Evolutionary conservation across 2,888 invertebrate species (phyloP), one percentile per base, ranked within the genome.

Genomic region (Nezara viridula): DNA sequence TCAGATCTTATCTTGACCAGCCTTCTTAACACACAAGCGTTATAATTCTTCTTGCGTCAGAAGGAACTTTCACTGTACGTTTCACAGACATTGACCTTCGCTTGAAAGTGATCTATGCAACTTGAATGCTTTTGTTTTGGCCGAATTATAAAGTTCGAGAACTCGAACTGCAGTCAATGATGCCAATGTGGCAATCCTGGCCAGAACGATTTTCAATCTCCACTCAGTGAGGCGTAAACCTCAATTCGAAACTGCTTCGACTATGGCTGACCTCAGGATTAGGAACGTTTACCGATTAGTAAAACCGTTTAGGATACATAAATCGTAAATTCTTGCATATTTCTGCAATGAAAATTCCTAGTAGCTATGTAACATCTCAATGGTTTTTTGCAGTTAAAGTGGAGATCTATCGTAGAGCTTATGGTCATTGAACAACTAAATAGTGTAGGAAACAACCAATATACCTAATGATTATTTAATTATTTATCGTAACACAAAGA

Each of bases 191-290:
- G 81, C 44, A 81, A 44, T 40, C n/a, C 44, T 24, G 40, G 0
- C 44, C 44, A n/a, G 44, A 44, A 81, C 44, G 81, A 81, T 44
- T 81, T 81, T 81, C 81, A 81, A 81, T 81, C 44, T 40, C 81
- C n/a, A n/a, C 7, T 12, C 81, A n/a, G 12, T 16, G 44, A 47
- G 16, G 81, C 44, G 44, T n/a, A 81, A 81, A 40, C 81, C 44
- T 40, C 44, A 81, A 40, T 81, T 44, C 81, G 44, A 40, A 24
- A 81, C 47, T 40, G 19, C 40, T 40, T 32, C 37, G 27, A n/a
- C 37, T 37, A 37, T 77, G 21, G 21, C 40, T 44, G 81, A 19
- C 77, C 21, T 7, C 5, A n/a, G 44, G n/a, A 44, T 44, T 40
- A 40, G n/a, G 2, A 24, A 24, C 44, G 14, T 44, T 81, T 81